A percentile compares a stretch with the other conserved stretches of the same genome.
These are phyloP conservation scores for Thalassaphorura encarpata DNA, from an alignment of 1,140 invertebrate genomes.

Conservation along the genomic window DNA sequence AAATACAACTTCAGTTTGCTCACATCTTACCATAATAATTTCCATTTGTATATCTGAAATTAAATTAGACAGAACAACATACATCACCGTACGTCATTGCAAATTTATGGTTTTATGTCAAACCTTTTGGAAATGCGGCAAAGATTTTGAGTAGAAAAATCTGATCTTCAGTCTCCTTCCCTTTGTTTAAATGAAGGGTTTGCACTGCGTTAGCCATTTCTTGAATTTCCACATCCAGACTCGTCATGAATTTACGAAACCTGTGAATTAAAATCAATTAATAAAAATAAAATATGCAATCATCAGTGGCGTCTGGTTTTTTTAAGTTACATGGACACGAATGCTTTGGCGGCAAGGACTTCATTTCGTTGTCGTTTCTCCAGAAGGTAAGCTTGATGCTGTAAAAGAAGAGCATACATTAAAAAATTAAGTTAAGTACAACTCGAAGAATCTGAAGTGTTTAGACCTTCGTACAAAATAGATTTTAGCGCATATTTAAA, in stretches of 20 bases:
- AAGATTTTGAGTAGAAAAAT: conserved; percentile 23
- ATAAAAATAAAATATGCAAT: neutral
- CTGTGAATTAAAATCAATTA: conserved; percentile 35
- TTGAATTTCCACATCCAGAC: conserved; percentile 33
- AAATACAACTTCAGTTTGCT: conserved; percentile 16
- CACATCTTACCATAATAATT: conserved; percentile 19
- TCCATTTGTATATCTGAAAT: conserved; percentile 25
- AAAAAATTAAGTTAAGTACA: conserved; percentile 1
- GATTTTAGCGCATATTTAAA: conserved; percentile 14
- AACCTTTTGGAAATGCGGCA: conserved; percentile 19
- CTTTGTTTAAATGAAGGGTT: conserved; percentile 16
- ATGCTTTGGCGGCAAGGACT: conserved; percentile 70
- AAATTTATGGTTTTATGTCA: neutral
- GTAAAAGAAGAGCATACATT: conserved; percentile 30
- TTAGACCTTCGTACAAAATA: conserved; percentile 5
- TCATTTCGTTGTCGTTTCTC: conserved; percentile 67
- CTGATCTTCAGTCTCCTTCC: conserved; percentile 18
- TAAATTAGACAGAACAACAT: neutral
- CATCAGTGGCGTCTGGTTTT: neutral
- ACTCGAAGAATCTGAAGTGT: neutral
- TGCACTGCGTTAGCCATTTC: conserved; percentile 24
- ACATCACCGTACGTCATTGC: neutral
- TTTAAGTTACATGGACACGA: conserved; percentile 50
- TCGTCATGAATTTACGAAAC: conserved; percentile 50
- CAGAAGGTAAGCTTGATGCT: conserved; percentile 70